Evolutionary conservation across 2,888 invertebrate genomes (phyloP).

Genomic region (Drosophila differens): DNA sequence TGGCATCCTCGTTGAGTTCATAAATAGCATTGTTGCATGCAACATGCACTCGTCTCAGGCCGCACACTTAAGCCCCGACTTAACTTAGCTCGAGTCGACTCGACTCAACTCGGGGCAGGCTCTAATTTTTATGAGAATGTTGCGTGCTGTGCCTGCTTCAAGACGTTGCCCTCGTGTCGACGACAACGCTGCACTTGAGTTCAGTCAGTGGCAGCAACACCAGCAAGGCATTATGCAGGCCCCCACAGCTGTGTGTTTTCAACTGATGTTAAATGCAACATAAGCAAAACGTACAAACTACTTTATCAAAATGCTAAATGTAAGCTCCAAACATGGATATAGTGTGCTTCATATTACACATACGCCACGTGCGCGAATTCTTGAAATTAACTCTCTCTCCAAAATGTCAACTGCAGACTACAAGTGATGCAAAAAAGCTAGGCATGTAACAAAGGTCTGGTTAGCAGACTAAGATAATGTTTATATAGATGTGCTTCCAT

Average conservation of each 20-base stretch:
- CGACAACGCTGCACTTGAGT: constrained; percentile 48
- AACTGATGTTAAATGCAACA: constrained; percentile 48
- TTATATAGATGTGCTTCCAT: not conserved
- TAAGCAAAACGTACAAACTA: constrained; percentile 43
- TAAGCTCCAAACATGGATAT: constrained; percentile 24
- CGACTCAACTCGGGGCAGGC: constrained; percentile 46
- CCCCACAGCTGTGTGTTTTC: constrained; percentile 24
- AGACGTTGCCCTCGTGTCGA: constrained; percentile 70
- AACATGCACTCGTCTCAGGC: constrained; percentile 60
- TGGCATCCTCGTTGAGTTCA: constrained; percentile 70
- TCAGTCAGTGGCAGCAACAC: constrained; percentile 35
- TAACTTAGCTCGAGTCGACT: constrained; percentile 36
- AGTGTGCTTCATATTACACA: constrained; percentile 42
- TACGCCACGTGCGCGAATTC: constrained; percentile 55
- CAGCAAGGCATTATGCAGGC: constrained; percentile 40
- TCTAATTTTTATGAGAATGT: constrained; percentile 80
- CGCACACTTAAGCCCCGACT: constrained; percentile 35
- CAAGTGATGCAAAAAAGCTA: constrained; percentile 17
- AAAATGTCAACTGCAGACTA: constrained; percentile 46
- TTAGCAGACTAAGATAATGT: not conserved
- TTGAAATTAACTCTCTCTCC: constrained; percentile 34
- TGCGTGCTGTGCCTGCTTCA: constrained; percentile 73
- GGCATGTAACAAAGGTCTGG: not conserved
- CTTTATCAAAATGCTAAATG: constrained; percentile 61
- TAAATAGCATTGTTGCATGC: constrained; percentile 81